Percentiles rank a stretch among this genome's conserved stretches.
Evolutionary conservation across 2,888 invertebrate species (phyloP).

Genomic region (Nephrocerus scutellatus): DNA sequence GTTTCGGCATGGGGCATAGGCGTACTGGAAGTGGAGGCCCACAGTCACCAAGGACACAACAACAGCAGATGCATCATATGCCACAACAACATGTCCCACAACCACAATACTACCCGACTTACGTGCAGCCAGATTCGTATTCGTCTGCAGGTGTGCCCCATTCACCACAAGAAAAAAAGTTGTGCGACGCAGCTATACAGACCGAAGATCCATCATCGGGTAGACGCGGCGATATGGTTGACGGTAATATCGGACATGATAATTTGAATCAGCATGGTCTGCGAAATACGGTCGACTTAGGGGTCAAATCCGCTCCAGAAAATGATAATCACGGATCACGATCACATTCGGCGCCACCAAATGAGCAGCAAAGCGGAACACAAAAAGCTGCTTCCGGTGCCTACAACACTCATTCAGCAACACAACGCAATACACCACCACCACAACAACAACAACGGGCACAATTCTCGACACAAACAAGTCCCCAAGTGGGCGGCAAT

Average conservation of each 20-base stretch:
- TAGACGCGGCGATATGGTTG: slow-evolving; percentile 33
- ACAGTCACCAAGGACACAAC: slow-evolving; percentile 16
- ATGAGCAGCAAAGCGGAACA: slow-evolving; percentile 41
- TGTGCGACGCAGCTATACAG: slow-evolving; percentile 48
- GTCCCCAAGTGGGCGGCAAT: slow-evolving; percentile 33
- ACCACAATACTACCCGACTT: slow-evolving; percentile 25
- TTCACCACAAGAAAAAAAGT: slow-evolving; percentile 34
- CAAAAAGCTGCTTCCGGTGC: no score
- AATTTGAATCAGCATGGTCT: slow-evolving; percentile 58
- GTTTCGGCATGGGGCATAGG: slow-evolving; percentile 39
- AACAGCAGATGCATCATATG: slow-evolving; percentile 10
- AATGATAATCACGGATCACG: slow-evolving; percentile 54
- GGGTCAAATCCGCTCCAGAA: slow-evolving; percentile 56
- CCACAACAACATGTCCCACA: slow-evolving; percentile 25
- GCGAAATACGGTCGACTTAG: slow-evolving; percentile 73
- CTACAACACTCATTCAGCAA: slow-evolving; percentile 19
- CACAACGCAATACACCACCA: slow-evolving; percentile 26
- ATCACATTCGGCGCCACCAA: slow-evolving; percentile 74
- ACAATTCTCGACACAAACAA: slow-evolving; percentile 35
- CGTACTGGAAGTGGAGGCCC: slow-evolving; percentile 25
- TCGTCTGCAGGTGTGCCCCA: slow-evolving; percentile 24
- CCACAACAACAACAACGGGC: slow-evolving; percentile 18
- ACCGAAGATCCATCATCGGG: slow-evolving; percentile 37
- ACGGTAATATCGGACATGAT: slow-evolving; percentile 28
- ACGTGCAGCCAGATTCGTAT: slow-evolving; percentile 23